phyloP scores from a whole-genome alignment of 2,797 vertebrate genomes.

The Hemibagrus guttatus region DNA sequence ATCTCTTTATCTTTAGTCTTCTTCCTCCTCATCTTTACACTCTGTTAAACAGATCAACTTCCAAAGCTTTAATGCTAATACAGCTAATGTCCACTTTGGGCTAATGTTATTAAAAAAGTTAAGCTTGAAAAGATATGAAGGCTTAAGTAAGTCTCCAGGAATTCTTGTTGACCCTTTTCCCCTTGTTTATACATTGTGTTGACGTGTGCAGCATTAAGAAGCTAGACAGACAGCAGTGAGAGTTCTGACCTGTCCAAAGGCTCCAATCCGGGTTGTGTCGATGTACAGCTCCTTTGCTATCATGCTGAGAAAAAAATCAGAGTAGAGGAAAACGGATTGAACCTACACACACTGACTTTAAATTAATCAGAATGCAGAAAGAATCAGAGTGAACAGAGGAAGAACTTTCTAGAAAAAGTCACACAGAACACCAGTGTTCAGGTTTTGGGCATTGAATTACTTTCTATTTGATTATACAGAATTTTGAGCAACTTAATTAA shows the following conservation, averaged over 20 bases:
- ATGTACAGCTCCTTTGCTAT: slow-evolving; percentile 85
- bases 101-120: not conserved
- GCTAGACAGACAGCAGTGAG: not conserved
- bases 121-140: not conserved
- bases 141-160: not conserved
- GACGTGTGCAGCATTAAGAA: not conserved
- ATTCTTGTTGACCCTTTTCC: not conserved
- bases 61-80: not conserved
- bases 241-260: slow-evolving; percentile 87
- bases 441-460: not conserved
- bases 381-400: not conserved
- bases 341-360: not conserved
- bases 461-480: not conserved
- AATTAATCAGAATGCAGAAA: not conserved
- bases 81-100: not conserved
- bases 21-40: not conserved
- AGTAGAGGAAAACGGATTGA: not conserved
- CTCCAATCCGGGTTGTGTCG: slow-evolving; percentile 86
- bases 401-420: not conserved
- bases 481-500: not conserved
- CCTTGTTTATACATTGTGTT: not conserved
- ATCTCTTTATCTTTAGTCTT: not conserved
- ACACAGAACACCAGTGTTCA: not conserved
- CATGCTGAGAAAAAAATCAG: slow-evolving; percentile 60
- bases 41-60: not conserved